A percentile compares a stretch with the other conserved stretches of the same genome.
phyloP scores from a whole-genome alignment of 2,888 invertebrate species.

The Pyrrhia umbra region DNA sequence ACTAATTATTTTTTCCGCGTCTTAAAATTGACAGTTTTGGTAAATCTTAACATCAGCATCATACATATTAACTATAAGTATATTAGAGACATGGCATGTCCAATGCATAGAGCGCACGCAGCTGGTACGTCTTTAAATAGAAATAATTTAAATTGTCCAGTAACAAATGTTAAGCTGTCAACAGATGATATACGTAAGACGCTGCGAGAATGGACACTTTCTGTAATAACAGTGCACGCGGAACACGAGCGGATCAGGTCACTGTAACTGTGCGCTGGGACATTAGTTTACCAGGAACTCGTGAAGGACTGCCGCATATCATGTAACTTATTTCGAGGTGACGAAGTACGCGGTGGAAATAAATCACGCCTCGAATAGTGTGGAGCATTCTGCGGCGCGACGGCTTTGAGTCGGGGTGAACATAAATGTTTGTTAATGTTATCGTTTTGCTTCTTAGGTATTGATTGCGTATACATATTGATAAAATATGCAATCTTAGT shows the following conservation, averaged over 20 bases:
- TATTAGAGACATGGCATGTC: too few species aligned
- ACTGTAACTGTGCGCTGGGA: constrained; percentile 6
- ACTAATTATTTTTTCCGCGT: too few species aligned
- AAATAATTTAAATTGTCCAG: constrained; percentile 45
- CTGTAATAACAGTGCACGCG: constrained; percentile 41
- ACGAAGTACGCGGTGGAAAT: constrained; percentile 3
- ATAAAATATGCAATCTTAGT: not conserved
- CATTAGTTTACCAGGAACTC: constrained; percentile 26
- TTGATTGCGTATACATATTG: not conserved
- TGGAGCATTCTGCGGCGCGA: not conserved
- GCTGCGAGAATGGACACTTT: constrained; percentile 49
- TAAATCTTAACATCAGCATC: too few species aligned
- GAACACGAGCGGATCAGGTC: constrained; percentile 36
- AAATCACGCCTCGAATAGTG: constrained; percentile 2
- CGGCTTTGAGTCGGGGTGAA: not conserved
- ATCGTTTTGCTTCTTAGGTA: not conserved
- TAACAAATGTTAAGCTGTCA: constrained; percentile 47
- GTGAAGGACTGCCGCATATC: constrained; percentile 21
- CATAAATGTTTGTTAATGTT: not conserved
- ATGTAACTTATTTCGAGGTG: constrained; percentile 13
- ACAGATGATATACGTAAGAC: constrained; percentile 30
- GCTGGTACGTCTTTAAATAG: constrained; percentile 51
- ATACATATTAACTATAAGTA: too few species aligned
- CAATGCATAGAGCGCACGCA: constrained; percentile 25
- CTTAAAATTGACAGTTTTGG: too few species aligned